Evolutionary conservation across 2,797 vertebrate species (phyloP), one percentile per base, ranked within the genome.

Genomic region (Rhynchonycteris naso): DNA sequence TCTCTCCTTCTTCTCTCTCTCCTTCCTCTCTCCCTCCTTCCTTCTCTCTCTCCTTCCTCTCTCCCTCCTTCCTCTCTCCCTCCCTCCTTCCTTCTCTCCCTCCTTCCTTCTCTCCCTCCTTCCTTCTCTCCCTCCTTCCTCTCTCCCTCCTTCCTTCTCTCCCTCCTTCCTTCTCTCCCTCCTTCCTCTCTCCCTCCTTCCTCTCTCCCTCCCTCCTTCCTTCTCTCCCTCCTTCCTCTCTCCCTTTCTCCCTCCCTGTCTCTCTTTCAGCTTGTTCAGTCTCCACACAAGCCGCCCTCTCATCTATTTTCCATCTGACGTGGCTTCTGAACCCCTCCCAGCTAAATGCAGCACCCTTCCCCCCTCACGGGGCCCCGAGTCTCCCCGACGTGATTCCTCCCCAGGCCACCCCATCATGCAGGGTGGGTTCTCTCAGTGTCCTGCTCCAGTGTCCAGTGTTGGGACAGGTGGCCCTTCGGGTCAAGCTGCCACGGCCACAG

Each of bases 391-490:
- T n/a, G 15, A 11, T 12, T 61, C 59, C 6, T 1, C n/a, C 24
- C 0, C 33, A 8, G 56, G 56, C 24, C 4, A 0, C 19, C 19
- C 52, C 30, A 16, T 1, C 21, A 6, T 69, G 50, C 59, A 61
- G 10, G 59, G 43, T 43, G 43, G 43, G 21, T 59, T 15, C 56
- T 61, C 38, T 1, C 19, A 5, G 74, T n/a, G 1, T 22, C 0
- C 1, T 7, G 50, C 30, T 22, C 0, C 1, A 4, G 50, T 22
- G 26, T 50, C 5, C 5, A 1, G 33, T 9, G 1, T 18, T 5
- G 1, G 30, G 30, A 14, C 10, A 50, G 24, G 3, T 15, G 22
- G 21, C 13, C 12, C 69, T 14, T 10, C 35, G 3, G 4, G 43
- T 52, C 16, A 4, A 1, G 24, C 56, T 6, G 59, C 35, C 14